A percentile compares a stretch with the other conserved stretches of the same genome.
phyloP scores from a whole-genome alignment of 1,140 invertebrate species.

The Myzus persicae region DNA sequence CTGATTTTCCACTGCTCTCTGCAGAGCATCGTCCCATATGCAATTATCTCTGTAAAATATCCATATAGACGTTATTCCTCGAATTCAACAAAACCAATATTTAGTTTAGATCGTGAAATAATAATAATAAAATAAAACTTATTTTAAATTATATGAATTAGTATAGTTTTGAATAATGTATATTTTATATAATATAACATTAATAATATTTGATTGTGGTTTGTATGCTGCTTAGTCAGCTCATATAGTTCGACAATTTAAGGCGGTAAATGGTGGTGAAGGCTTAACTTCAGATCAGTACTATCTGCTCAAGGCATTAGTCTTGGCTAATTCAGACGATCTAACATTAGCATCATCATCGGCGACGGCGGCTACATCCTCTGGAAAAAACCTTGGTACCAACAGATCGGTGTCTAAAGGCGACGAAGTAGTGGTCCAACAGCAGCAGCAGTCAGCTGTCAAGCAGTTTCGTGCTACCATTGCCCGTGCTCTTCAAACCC shows the following conservation, averaged over 20 bases:
- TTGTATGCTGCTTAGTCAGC: conserved; percentile 71
- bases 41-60: neutral
- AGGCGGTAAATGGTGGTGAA: conserved; percentile 64
- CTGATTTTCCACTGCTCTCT: neutral
- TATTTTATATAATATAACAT: neutral
- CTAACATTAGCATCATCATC: conserved; percentile 62
- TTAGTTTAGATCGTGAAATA: neutral
- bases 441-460: conserved; percentile 69
- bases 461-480: conserved; percentile 88
- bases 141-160: neutral
- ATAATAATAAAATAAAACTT: neutral
- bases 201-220: neutral
- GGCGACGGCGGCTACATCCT: neutral
- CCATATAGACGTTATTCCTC: neutral
- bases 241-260: conserved; percentile 86
- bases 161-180: neutral
- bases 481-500: conserved; percentile 17
- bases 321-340: conserved; percentile 91
- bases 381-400: neutral
- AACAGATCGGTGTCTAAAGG: neutral
- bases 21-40: neutral
- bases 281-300: conserved; percentile 70
- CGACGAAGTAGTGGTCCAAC: neutral
- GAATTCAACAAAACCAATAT: neutral
- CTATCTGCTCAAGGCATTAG: conserved; percentile 89